Conservation (phyloP, 2,888 invertebrate genomes). For the Agrotis clavis region DNA sequence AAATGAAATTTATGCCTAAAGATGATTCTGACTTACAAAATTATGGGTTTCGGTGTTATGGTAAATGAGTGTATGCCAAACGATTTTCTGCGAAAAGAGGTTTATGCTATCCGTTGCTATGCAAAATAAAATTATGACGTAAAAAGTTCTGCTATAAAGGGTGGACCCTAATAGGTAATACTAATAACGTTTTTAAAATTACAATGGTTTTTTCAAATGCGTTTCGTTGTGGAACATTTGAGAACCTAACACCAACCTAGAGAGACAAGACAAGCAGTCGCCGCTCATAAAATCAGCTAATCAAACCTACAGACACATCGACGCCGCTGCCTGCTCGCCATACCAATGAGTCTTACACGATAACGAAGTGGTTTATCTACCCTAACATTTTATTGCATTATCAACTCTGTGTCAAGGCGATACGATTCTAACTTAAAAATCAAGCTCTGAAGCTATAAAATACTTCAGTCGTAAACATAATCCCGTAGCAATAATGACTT, state of each 20-base stretch:
- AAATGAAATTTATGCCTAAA: too few relatives aligned
- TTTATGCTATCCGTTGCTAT: too few relatives aligned
- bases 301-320: conserved; percentile 89
- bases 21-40: too few relatives aligned
- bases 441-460: conserved; percentile 72
- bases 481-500: conserved; percentile 75
- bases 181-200: conserved; percentile 18
- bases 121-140: too few relatives aligned
- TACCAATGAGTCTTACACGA: conserved; percentile 76
- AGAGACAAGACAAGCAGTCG: conserved; percentile 78
- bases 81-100: too few relatives aligned
- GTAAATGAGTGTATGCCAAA: too few relatives aligned
- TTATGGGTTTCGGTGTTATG: too few relatives aligned
- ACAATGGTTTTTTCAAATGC: conserved; percentile 33
- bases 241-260: conserved; percentile 39
- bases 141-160: too few relatives aligned
- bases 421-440: conserved; percentile 66
- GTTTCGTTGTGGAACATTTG: conserved; percentile 49
- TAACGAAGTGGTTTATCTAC: conserved; percentile 73
- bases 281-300: conserved; percentile 86
- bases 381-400: conserved; percentile 44
- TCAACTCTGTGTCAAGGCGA: conserved; percentile 60
- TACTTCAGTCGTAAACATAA: conserved; percentile 75
- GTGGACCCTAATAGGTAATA: conserved; percentile 7
- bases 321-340: conserved; percentile 86